Percentiles rank a stretch among this genome's conserved stretches.
phyloP scores from a whole-genome alignment of 2,113 vertebrate species.

The Seriola aureovittata region DNA sequence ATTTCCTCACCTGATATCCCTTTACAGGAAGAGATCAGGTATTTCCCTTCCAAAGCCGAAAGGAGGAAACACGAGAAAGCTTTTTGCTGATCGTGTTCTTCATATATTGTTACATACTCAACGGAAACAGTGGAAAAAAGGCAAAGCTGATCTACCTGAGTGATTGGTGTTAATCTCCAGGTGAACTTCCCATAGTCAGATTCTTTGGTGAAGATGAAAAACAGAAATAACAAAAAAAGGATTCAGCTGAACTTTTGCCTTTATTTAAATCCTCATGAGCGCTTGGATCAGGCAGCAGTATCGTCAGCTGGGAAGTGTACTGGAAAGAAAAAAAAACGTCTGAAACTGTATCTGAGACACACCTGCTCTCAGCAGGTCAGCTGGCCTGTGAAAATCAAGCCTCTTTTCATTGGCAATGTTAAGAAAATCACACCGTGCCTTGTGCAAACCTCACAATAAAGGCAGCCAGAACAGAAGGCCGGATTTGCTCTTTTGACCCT shows the following conservation, averaged over 20 bases:
- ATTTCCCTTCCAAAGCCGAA: constrained; percentile 66
- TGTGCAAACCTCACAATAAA: constrained; percentile 71
- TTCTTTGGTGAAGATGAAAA: constrained; percentile 16
- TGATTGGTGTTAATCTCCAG: constrained; percentile 42
- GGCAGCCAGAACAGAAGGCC: constrained; percentile 67
- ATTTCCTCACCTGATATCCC: constrained; percentile 74
- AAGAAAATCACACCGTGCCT: constrained; percentile 72
- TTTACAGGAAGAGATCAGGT: constrained; percentile 81
- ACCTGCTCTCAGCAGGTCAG: constrained; percentile 83
- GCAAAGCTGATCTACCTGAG: constrained; percentile 18
- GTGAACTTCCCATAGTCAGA: constrained; percentile 31
- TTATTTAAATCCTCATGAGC: constrained; percentile 52
- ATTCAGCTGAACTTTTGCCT: constrained; percentile 7
- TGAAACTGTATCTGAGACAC: constrained; percentile 85
- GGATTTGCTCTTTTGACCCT: constrained; percentile 78
- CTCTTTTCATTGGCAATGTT: constrained; percentile 77
- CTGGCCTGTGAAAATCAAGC: constrained; percentile 78
- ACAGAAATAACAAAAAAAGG: constrained; percentile 12
- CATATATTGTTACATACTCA: constrained; percentile 67
- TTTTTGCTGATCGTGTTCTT: constrained; percentile 61
- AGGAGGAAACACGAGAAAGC: constrained; percentile 73
- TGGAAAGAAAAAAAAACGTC: constrained; percentile 37
- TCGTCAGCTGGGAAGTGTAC: constrained; percentile 67
- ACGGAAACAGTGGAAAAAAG: constrained; percentile 63
- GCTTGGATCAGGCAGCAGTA: constrained; percentile 31